Evolutionary conservation across 2,888 invertebrate genomes (phyloP), one percentile per base, ranked within the genome.

Genomic region (Strigamia crassipes): DNA sequence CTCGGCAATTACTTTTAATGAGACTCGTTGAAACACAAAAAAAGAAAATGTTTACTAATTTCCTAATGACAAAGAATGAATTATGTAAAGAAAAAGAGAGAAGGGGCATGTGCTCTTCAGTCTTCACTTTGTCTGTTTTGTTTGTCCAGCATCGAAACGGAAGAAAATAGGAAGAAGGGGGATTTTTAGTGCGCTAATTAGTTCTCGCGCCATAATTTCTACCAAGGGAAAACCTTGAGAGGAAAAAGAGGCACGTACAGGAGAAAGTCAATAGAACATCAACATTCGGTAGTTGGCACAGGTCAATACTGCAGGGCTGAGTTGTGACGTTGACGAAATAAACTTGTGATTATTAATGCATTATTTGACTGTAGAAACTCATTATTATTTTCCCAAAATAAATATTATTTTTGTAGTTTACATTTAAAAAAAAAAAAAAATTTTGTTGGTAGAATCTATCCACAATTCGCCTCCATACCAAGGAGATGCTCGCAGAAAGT

Each of bases 141-240:
- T 66, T 66, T 66, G 61, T 66, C 61, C 61, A 21, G 61, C 61
- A 23, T 66, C 61, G 18, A 21, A 18, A 66, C 61, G 61, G 61
- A 23, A 66, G 61, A 66, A 66, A 66, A 21, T 66, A 46, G 46
- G 46, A 38, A 38, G 38, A 38, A 46, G 46, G 61, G 23, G 21
- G 61, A 66, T 66, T 66, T 66, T 66, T 66, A 66, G 23, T 66
- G 61, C 61, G 18, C 61, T 66, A 66, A 66, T 66, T 66, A 66
- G n/a, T 18, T 66, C 61, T 66, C 61, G 61, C 18, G 61, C 61
- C 23, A 66, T 66, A 66, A 66, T 66, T 66, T 18, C 21, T 66
- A 18, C 61, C 61, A 23, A 66, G 61, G 61, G 61, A 66, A 66
- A 66, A 66, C n/a, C 61, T n/a, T 21, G 61, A 66, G 61, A 18